Percentiles rank a stretch among this genome's conserved stretches.
Conservation (phyloP, 2,888 invertebrate genomes). For the Colletes collaris region DNA sequence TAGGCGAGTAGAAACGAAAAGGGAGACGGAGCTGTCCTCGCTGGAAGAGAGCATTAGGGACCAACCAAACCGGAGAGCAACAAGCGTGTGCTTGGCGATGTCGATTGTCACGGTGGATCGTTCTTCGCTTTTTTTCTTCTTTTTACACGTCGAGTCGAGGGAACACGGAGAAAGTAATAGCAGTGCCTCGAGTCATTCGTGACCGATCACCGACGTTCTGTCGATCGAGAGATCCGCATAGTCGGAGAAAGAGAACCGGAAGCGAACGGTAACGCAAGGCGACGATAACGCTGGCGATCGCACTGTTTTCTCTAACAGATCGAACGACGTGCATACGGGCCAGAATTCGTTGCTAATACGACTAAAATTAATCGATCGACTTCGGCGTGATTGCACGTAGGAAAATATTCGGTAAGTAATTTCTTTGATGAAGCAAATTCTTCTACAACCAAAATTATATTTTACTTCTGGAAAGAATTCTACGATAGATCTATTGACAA, state of each 20-base stretch:
- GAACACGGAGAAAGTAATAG: constrained; percentile 45
- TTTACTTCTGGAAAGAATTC: too few species aligned
- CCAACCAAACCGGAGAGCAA: constrained; percentile 70
- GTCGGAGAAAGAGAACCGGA: background rate
- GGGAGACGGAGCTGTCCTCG: constrained; percentile 32
- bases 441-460: too few species aligned
- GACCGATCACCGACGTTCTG: constrained; percentile 35
- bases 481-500: too few species aligned
- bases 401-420: too few species aligned
- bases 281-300: background rate
- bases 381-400: too few species aligned
- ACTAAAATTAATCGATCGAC: too few species aligned
- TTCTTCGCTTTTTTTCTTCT: constrained; percentile 53
- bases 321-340: constrained; percentile 12
- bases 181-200: constrained; percentile 58
- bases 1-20: constrained; percentile 9
- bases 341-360: constrained; percentile 5
- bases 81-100: constrained; percentile 55
- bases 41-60: constrained; percentile 75
- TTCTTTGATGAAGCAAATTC: too few species aligned
- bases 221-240: constrained; percentile 10
- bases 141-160: constrained; percentile 7
- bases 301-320: constrained; percentile 24
- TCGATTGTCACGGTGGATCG: constrained; percentile 73
- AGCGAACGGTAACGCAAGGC: background rate